These are phyloP conservation scores for Taurulus bubalis DNA, from an alignment of 2,113 vertebrate species.

Conservation along the genomic window DNA sequence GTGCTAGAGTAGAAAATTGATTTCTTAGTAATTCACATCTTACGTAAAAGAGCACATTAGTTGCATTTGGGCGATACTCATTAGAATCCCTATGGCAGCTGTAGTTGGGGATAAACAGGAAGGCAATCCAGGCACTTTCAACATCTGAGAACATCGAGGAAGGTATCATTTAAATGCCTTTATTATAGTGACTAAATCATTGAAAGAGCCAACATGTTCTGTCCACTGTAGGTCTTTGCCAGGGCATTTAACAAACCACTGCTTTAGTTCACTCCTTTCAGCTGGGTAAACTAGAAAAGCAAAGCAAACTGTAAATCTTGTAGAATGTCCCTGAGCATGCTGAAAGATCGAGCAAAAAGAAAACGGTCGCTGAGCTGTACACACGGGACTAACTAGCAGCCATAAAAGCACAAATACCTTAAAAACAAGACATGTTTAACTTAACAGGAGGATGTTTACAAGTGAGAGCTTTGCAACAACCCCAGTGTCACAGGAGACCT, in stretches of 20 bases:
- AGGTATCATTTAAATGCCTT: no score
- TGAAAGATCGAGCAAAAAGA: neutral
- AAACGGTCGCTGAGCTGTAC: neutral
- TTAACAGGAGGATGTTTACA: neutral
- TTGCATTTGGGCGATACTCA: neutral
- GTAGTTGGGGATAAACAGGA: no score
- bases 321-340: neutral
- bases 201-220: no score
- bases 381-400: neutral
- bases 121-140: no score
- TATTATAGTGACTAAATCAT: no score
- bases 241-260: neutral
- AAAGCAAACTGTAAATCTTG: conserved; percentile 2
- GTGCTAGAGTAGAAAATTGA: neutral
- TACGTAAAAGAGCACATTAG: neutral
- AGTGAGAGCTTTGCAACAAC: neutral
- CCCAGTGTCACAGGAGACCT: neutral
- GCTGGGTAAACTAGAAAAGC: neutral
- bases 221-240: no score
- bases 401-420: neutral
- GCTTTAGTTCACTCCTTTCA: neutral
- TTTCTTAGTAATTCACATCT: neutral
- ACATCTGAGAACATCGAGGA: no score
- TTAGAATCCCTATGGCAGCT: neutral
- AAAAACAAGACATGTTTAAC: neutral